A percentile compares a stretch with the other conserved stretches of the same genome.
Conservation (phyloP, 1,140 invertebrate species). For the Papilio helenus region DNA sequence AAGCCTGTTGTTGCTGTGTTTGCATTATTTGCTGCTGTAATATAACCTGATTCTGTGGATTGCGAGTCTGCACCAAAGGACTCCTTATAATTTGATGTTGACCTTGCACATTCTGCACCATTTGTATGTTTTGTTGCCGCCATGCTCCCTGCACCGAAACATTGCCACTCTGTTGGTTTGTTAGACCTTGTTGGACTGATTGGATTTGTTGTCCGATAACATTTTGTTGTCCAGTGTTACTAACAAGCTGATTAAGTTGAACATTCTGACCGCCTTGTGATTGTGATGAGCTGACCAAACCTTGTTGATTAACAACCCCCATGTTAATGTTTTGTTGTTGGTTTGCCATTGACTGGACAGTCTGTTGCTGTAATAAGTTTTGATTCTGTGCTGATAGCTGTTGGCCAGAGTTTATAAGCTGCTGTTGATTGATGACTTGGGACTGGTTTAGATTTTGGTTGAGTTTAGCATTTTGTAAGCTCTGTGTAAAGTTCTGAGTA, state of each 20-base stretch:
- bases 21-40: conserved; percentile 82
- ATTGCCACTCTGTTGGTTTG: conserved; percentile 68
- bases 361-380: conserved; percentile 73
- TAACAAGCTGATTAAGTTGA: conserved; percentile 69
- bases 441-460: conserved; percentile 68
- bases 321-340: conserved; percentile 77
- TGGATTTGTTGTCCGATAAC: conserved; percentile 76
- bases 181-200: conserved; percentile 70
- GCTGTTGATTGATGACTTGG: conserved; percentile 72
- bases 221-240: conserved; percentile 64
- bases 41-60: conserved; percentile 79
- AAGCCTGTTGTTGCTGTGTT: conserved; percentile 75
- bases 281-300: conserved; percentile 68
- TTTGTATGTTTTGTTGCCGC: conserved; percentile 82
- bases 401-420: conserved; percentile 66
- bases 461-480: conserved; percentile 73
- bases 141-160: conserved; percentile 76
- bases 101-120: conserved; percentile 78
- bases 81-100: conserved; percentile 79
- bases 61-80: conserved; percentile 75
- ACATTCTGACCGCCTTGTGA: conserved; percentile 62
- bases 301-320: conserved; percentile 72
- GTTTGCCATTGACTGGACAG: conserved; percentile 70
- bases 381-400: conserved; percentile 68
- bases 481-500: conserved; percentile 75